Evolutionary conservation across 2,113 vertebrate species (phyloP).

Genomic region (Odontesthes bonariensis): DNA sequence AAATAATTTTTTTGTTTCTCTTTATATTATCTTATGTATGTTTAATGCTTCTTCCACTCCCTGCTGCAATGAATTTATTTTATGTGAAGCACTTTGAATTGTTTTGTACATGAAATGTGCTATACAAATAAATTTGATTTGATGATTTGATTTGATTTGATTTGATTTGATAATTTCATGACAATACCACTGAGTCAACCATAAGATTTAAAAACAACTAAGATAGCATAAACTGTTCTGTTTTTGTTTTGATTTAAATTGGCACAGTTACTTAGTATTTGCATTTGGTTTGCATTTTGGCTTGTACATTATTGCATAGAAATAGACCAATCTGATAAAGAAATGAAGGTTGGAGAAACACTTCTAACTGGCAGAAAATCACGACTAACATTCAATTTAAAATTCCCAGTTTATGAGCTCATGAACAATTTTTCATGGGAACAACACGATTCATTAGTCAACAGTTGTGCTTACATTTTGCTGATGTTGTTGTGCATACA

Average conservation of each 20-base stretch:
- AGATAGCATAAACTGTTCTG: too few species aligned
- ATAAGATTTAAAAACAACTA: too few species aligned
- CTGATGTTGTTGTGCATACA: constrained; percentile 48
- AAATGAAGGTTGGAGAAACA: constrained; percentile 6
- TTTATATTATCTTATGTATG: too few species aligned
- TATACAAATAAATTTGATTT: too few species aligned
- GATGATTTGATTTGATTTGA: too few species aligned
- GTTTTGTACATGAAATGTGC: too few species aligned
- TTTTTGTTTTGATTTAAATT: constrained; percentile 1
- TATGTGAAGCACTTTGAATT: too few species aligned
- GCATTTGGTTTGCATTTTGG: not conserved
- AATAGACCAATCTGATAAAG: constrained; percentile 5
- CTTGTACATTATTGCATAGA: constrained; percentile 15
- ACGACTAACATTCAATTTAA: not conserved
- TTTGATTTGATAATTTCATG: too few species aligned
- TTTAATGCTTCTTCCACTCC: too few species aligned
- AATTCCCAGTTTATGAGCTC: constrained; percentile 24
- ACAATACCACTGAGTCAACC: too few species aligned
- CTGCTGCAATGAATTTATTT: too few species aligned
- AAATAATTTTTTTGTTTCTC: too few species aligned
- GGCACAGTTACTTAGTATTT: constrained; percentile 1
- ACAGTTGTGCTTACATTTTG: constrained; percentile 48
- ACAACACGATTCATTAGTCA: constrained; percentile 46
- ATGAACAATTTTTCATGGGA: constrained; percentile 42
- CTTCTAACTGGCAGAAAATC: constrained; percentile 14